These are phyloP conservation scores for Euspilapteryx auroguttella DNA, from an alignment of 2,888 invertebrate genomes.

Conservation along the genomic window DNA sequence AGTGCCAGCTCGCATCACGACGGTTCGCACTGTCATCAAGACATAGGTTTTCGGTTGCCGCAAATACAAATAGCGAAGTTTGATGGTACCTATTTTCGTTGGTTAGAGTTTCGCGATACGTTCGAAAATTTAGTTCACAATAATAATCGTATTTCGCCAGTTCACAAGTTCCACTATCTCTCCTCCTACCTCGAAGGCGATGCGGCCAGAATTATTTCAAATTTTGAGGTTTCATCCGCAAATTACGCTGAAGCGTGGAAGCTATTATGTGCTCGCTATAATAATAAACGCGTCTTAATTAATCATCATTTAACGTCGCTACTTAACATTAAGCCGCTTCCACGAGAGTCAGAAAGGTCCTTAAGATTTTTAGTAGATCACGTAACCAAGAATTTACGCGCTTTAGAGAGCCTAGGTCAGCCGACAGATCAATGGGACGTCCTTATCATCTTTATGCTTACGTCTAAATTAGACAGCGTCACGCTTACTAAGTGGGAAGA, in stretches of 20 bases:
- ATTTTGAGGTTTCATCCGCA: constrained; percentile 7
- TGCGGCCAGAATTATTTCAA: constrained; percentile 8
- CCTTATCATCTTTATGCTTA: no score
- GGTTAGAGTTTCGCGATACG: constrained; percentile 9
- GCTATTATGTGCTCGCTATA: constrained; percentile 7
- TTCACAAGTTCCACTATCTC: no score
- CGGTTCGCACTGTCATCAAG: no score
- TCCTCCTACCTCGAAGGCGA: constrained; percentile 9
- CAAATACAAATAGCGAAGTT: constrained; percentile 8
- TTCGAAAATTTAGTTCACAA: constrained; percentile 6
- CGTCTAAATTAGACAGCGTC: no score
- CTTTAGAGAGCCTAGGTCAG: constrained; percentile 9
- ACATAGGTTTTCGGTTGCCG: no score
- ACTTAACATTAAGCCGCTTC: constrained; percentile 6
- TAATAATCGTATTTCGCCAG: constrained; percentile 4
- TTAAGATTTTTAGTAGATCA: constrained; percentile 10
- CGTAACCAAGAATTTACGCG: constrained; percentile 10
- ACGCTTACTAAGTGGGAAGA: constrained; percentile 8
- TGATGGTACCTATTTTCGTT: constrained; percentile 7
- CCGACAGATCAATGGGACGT: no score
- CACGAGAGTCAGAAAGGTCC: constrained; percentile 7
- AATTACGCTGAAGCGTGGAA: constrained; percentile 9
- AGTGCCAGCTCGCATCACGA: no score
- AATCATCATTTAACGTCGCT: constrained; percentile 8
- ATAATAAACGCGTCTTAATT: constrained; percentile 8